Conservation (phyloP, 2,888 invertebrate species). For the Sesamia inferens region DNA sequence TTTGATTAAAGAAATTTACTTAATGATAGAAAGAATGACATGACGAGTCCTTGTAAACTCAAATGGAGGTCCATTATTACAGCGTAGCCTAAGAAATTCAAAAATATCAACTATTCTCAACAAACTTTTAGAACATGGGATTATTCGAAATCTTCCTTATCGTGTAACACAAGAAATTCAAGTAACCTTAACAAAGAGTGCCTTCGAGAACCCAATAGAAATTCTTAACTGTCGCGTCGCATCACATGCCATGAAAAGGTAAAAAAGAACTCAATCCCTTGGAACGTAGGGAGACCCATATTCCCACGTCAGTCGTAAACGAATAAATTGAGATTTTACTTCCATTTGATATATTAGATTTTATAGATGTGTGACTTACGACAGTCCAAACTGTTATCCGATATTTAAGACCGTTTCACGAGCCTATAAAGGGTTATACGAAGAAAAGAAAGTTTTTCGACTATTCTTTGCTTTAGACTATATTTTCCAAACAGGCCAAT, state of each 20-base stretch:
- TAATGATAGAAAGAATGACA: not conserved
- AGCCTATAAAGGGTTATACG: constrained; percentile 13
- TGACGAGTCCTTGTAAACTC: not conserved
- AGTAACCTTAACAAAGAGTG: not conserved
- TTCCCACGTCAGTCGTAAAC: constrained; percentile 15
- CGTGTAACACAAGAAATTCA: not conserved
- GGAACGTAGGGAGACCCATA: not conserved
- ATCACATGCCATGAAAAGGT: constrained; percentile 2
- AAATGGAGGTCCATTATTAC: not conserved
- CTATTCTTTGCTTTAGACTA: not conserved
- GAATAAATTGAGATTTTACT: constrained; percentile 42
- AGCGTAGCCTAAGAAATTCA: not conserved
- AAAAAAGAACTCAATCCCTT: constrained; percentile 7
- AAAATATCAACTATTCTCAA: not conserved
- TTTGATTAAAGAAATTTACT: not conserved
- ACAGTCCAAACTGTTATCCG: constrained; percentile 18
- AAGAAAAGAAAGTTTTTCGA: constrained; percentile 13
- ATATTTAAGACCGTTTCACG: constrained; percentile 38
- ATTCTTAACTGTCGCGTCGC: constrained; percentile 4
- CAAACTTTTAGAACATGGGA: not conserved
- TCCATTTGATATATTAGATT: constrained; percentile 17
- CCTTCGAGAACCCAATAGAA: constrained; percentile 4
- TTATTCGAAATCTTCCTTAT: not conserved
- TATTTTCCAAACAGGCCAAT: not conserved
- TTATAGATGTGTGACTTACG: constrained; percentile 27